phyloP scores from a whole-genome alignment of 2,113 vertebrate species.

The Macrotis lagotis region DNA sequence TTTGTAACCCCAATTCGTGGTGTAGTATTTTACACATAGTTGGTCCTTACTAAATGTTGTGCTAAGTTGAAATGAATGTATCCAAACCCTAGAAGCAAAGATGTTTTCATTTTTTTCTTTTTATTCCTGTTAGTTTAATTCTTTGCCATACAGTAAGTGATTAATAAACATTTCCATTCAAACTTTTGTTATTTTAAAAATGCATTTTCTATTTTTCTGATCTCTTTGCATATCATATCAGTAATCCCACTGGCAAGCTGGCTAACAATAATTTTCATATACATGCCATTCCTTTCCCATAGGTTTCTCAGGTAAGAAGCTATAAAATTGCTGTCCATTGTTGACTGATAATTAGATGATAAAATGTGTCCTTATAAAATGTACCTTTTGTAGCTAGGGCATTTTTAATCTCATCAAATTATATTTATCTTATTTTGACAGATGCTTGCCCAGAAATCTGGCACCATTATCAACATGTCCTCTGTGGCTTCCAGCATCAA shows the following conservation, averaged over 20 bases:
- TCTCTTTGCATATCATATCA: neutral
- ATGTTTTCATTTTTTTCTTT: neutral
- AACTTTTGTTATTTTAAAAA: neutral
- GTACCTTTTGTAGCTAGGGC: neutral
- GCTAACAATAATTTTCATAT: neutral
- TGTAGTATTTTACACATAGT: neutral
- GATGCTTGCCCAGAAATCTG: conserved; percentile 94
- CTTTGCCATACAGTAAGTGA: neutral
- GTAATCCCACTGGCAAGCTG: neutral
- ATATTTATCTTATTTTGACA: conserved; percentile 75
- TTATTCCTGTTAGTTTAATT: neutral
- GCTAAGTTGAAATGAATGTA: neutral
- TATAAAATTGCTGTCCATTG: neutral
- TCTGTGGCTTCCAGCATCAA: conserved; percentile 97
- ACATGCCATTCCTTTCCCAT: neutral
- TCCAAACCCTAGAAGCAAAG: neutral
- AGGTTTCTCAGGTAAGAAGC: neutral
- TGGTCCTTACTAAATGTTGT: neutral
- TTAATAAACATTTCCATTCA: neutral
- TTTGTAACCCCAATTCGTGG: neutral
- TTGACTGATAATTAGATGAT: neutral
- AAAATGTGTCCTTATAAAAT: neutral
- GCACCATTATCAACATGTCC: conserved; percentile 97
- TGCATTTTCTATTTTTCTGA: neutral
- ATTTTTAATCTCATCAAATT: neutral